Conservation (phyloP, 2,888 invertebrate genomes). For the Andrena fulva region DNA sequence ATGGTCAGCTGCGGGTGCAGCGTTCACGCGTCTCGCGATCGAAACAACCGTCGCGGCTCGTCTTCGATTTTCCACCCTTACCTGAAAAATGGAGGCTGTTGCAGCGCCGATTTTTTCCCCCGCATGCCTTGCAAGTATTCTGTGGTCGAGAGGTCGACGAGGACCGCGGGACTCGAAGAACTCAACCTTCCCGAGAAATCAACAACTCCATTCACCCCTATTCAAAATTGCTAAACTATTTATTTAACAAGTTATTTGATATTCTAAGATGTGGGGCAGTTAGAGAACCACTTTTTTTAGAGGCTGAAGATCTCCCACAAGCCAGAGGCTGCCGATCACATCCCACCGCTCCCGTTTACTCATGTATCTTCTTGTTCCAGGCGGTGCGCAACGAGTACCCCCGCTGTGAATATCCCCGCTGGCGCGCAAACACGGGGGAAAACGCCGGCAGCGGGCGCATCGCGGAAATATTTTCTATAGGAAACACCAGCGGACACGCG, state of each 20-base stretch:
- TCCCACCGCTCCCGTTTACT: conserved; percentile 22
- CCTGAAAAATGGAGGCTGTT: conserved; percentile 59
- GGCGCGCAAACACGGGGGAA: conserved; percentile 33
- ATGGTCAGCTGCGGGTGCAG: not conserved
- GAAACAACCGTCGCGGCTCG: conserved; percentile 50
- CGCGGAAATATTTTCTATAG: conserved; percentile 24
- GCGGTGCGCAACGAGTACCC: conserved; percentile 7
- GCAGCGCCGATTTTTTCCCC: conserved; percentile 18
- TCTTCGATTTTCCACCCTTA: conserved; percentile 63
- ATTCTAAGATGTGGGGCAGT: not conserved
- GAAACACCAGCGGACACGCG: not conserved
- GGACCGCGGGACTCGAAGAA: conserved; percentile 1
- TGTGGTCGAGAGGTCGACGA: conserved; percentile 18
- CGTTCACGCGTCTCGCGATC: conserved; percentile 16
- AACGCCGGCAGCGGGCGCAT: not conserved
- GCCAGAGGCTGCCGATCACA: conserved; percentile 12
- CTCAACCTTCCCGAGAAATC: not conserved
- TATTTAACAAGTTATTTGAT: no score
- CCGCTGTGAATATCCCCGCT: conserved; percentile 30
- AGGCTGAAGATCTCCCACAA: conserved; percentile 10
- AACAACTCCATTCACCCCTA: not conserved
- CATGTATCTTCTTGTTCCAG: conserved; percentile 42
- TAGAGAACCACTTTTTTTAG: not conserved
- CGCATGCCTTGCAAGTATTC: conserved; percentile 45
- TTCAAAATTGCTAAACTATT: no score